phyloP scores from a whole-genome alignment of 2,888 invertebrate species.

The Villa cingulata region DNA sequence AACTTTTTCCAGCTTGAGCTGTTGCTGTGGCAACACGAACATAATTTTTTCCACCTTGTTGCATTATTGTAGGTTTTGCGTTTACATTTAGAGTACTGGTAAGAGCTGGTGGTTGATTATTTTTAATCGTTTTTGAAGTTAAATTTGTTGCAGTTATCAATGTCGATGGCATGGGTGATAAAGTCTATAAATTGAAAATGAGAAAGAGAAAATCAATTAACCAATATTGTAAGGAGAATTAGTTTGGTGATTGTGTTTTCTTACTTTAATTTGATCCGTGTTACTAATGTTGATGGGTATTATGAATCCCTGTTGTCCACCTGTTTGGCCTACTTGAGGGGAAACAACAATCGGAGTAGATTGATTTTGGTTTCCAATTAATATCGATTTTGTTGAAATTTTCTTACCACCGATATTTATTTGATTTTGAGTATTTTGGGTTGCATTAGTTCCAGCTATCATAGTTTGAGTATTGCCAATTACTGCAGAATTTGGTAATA shows the following conservation, averaged over 20 bases:
- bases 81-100: conserved; percentile 6
- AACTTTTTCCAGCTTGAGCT: conserved; percentile 15
- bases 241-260: neutral
- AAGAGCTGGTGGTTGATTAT: conserved; percentile 8
- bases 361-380: conserved; percentile 12
- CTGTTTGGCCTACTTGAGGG: neutral
- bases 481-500: neutral
- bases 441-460: neutral
- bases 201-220: neutral
- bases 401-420: conserved; percentile 11
- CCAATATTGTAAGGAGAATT: neutral
- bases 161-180: conserved; percentile 7
- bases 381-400: conserved; percentile 11
- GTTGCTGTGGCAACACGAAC: conserved; percentile 11
- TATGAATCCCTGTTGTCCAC: conserved; percentile 18
- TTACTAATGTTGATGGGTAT: conserved; percentile 22
- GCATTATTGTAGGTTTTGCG: conserved; percentile 5
- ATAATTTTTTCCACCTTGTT: conserved; percentile 10
- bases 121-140: conserved; percentile 11
- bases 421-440: conserved; percentile 9
- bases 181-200: conserved; percentile 1
- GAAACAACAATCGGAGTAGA: conserved; percentile 11
- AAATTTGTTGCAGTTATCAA: conserved; percentile 5
- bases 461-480: neutral
- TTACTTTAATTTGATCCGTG: conserved; percentile 16